Evolutionary conservation across 2,888 invertebrate species (phyloP).

Genomic region (Cyrtodaria siliqua): DNA sequence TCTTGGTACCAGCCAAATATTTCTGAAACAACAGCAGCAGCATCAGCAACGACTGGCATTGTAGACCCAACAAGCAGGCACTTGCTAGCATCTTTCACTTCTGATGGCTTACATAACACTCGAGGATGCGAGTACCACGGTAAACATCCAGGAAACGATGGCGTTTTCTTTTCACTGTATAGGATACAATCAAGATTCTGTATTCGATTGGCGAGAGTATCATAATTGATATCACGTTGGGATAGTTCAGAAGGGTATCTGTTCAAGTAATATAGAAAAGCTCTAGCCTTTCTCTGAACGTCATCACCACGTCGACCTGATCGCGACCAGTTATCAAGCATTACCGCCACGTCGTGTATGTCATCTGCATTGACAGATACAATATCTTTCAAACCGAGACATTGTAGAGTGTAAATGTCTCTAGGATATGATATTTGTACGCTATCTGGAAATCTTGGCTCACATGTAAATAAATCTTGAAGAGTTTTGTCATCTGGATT

Average conservation of each 20-base stretch:
- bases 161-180: background rate
- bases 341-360: slow-evolving; percentile 13
- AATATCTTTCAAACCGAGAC: slow-evolving; percentile 18
- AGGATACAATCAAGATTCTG: background rate
- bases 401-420: background rate
- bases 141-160: slow-evolving; percentile 7
- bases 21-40: background rate
- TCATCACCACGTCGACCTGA: background rate
- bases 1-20: slow-evolving; percentile 20
- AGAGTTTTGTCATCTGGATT: slow-evolving; percentile 33
- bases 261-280: slow-evolving; percentile 1
- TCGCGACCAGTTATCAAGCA: slow-evolving; percentile 10
- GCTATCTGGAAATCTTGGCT: slow-evolving; percentile 28
- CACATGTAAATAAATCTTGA: slow-evolving; percentile 19
- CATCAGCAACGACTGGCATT: background rate
- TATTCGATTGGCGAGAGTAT: background rate
- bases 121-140: slow-evolving; percentile 5
- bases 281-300: slow-evolving; percentile 8
- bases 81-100: background rate
- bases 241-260: background rate
- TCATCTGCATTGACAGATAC: slow-evolving; percentile 19
- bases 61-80: slow-evolving; percentile 22
- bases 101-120: slow-evolving; percentile 4
- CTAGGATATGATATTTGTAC: background rate
- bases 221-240: background rate